Evolutionary conservation across 2,888 invertebrate species (phyloP).

Genomic region (Lysandra coridon): DNA sequence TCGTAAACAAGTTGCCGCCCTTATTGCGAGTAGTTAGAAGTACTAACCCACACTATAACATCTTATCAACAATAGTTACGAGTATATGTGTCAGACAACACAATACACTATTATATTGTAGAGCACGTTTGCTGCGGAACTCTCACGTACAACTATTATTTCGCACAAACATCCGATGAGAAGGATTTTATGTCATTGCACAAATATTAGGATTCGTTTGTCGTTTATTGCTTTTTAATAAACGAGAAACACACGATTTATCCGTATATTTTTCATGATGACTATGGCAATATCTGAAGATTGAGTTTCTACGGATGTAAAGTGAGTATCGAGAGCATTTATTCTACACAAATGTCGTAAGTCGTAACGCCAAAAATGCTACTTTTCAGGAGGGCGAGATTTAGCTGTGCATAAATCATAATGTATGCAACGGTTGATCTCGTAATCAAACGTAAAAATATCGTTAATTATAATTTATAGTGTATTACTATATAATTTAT

Average conservation of each 20-base stretch:
- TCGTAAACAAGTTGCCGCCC: neutral
- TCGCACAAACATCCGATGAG: conserved; percentile 8
- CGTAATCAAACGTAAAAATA: too few relatives aligned
- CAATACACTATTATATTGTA: conserved; percentile 12
- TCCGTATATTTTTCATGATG: neutral
- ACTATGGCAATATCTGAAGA: too few relatives aligned
- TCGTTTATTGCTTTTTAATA: conserved; percentile 1
- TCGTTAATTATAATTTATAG: too few relatives aligned
- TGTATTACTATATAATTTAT: too few relatives aligned
- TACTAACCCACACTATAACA: neutral
- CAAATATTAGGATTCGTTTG: conserved; percentile 5
- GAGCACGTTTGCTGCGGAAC: conserved; percentile 13
- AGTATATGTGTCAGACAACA: conserved; percentile 15
- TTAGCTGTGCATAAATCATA: too few relatives aligned
- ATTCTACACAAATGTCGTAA: too few relatives aligned
- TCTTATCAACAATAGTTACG: conserved; percentile 2
- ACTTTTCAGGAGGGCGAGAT: too few relatives aligned
- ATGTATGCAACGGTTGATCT: too few relatives aligned
- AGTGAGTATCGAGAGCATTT: too few relatives aligned
- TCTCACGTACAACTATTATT: conserved; percentile 17
- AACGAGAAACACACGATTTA: neutral
- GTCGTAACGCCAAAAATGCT: too few relatives aligned
- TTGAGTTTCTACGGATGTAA: too few relatives aligned
- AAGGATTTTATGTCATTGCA: conserved; percentile 4
- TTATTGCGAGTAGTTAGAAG: neutral